Evolutionary conservation across 2,888 invertebrate species (phyloP), one percentile per base, ranked within the genome.

Genomic region (Cordylochernes scorpioides): DNA sequence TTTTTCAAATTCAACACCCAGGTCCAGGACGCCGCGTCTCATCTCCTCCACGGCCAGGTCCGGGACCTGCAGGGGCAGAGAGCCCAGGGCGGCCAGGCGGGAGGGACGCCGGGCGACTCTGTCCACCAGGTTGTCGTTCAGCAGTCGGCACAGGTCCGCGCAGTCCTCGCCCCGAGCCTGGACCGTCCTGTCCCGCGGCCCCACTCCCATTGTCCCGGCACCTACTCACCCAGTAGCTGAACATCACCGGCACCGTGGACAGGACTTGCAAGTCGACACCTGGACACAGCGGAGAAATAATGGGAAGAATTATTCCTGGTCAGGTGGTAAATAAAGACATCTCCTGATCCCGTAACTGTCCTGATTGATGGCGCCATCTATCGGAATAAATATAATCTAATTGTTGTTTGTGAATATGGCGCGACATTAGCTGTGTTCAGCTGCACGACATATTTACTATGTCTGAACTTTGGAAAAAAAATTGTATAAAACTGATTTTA

Each of bases 181-280:
- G 10, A 19, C 21, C 9, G 10, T 10, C 19, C 8, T 19, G 10
- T 10, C 8, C 10, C 10, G 8, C 10, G 19, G 19, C 10, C 8
- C 8, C 8, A 19, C 14, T 22, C 14, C 12, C 14, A 22, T 3
- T 22, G 14, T 3, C 9, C 21, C 21, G n/a, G 9, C 21, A 19
- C 21, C 14, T 12, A 41, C 49, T 42, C 41, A 60, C 59, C 60
- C 60, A 61, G 44, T 62, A 62, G 38, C 52, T 57, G 45, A 62
- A 62, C 61, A 63, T 61, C 18, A 62, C 61, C 5, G 62, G 62
- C 2, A 63, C 62, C 1, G 62, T 62, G 5, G 62, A 63, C 31
- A 62, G 42, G 5, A 54, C 59, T 42, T 62, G 62, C 1, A 59
- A 54, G 29, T 51, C 47, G 4, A 63, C 59, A 17, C 49, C 50